These are phyloP conservation scores for Sebastiscus tertius DNA, from an alignment of 2,797 vertebrate species.

Conservation along the genomic window DNA sequence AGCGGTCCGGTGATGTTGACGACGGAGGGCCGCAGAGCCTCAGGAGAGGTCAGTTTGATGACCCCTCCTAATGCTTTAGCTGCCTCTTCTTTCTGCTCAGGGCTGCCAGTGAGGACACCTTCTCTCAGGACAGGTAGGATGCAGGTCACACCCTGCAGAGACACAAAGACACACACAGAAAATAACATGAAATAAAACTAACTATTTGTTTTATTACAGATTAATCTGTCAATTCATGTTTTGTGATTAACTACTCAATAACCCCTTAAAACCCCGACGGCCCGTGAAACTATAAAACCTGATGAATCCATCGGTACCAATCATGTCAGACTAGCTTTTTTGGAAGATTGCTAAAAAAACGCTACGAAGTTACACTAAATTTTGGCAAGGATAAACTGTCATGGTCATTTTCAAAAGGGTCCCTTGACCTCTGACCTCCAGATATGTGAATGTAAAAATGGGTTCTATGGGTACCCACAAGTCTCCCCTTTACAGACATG, in stretches of 20 bases:
- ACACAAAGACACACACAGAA: neutral
- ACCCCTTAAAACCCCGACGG: too few species aligned
- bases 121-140: slow-evolving; percentile 96
- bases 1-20: slow-evolving; percentile 97
- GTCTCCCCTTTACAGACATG: too few species aligned
- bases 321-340: neutral
- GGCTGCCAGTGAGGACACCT: slow-evolving; percentile 94
- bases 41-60: slow-evolving; percentile 94
- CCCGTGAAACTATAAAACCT: too few species aligned
- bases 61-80: slow-evolving; percentile 94
- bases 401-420: too few species aligned
- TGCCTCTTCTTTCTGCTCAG: slow-evolving; percentile 98
- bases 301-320: too few species aligned
- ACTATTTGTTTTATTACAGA: neutral
- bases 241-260: neutral
- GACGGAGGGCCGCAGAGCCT: slow-evolving; percentile 95
- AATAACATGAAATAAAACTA: neutral
- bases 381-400: too few species aligned
- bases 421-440: too few species aligned
- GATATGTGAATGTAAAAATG: too few species aligned
- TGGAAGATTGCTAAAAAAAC: too few species aligned
- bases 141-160: slow-evolving; percentile 92
- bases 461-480: too few species aligned
- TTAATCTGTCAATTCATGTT: neutral
- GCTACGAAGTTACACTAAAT: too few species aligned